A percentile compares a stretch with the other conserved stretches of the same genome.
phyloP scores from a whole-genome alignment of 2,888 invertebrate genomes.

The Bombylius discolor region DNA sequence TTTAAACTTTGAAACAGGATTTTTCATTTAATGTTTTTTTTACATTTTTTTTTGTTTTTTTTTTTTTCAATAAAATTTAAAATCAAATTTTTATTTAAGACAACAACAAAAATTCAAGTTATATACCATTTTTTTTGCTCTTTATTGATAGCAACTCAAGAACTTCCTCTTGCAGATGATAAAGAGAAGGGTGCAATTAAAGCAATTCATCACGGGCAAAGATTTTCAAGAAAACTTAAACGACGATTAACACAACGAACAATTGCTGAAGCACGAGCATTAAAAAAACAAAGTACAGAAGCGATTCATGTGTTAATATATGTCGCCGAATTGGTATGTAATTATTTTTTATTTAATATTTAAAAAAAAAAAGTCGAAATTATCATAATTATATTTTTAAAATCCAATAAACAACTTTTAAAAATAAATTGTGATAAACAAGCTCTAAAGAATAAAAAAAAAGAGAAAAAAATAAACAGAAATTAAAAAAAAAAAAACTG shows the following conservation, averaged over 20 bases:
- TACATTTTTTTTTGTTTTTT: too few species aligned
- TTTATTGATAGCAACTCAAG: neutral
- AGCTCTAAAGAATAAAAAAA: too few species aligned
- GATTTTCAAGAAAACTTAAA: slow-evolving; percentile 63
- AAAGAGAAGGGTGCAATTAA: slow-evolving; percentile 45
- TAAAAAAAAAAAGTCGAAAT: neutral
- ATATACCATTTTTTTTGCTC: neutral
- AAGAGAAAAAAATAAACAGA: too few species aligned
- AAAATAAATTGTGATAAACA: too few species aligned
- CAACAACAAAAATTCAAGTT: neutral
- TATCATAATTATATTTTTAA: too few species aligned
- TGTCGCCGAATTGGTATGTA: slow-evolving; percentile 59
- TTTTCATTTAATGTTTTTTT: too few species aligned
- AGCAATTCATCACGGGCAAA: slow-evolving; percentile 65
- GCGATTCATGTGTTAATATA: slow-evolving; percentile 64
- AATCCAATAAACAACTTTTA: too few species aligned
- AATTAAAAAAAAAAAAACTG: too few species aligned
- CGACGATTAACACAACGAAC: slow-evolving; percentile 64
- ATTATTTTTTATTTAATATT: neutral
- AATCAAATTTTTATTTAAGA: neutral
- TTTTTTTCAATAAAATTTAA: neutral
- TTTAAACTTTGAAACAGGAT: neutral
- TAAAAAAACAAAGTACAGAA: slow-evolving; percentile 63
- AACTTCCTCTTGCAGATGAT: neutral
- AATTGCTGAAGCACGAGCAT: slow-evolving; percentile 62